Conservation (phyloP, 2,797 vertebrate genomes). For the Hypotaenidia philippensis region DNA sequence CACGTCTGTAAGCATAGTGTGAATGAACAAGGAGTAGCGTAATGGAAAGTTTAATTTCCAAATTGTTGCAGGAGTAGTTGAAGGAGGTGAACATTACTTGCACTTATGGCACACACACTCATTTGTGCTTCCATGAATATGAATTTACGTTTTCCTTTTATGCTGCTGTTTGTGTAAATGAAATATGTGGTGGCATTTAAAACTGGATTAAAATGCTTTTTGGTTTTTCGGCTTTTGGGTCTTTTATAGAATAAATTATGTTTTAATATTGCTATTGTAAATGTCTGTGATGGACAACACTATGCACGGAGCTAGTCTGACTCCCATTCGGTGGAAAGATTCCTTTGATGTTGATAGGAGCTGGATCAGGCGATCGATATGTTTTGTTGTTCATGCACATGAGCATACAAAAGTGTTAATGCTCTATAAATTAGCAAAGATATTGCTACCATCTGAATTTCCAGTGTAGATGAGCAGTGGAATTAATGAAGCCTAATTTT, state of each 20-base stretch:
- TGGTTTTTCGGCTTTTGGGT: slow-evolving; percentile 11
- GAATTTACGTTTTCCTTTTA: slow-evolving; percentile 45
- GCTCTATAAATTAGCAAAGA: background rate
- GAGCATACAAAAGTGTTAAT: background rate
- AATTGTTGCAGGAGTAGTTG: slow-evolving; percentile 55
- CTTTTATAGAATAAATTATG: slow-evolving; percentile 18
- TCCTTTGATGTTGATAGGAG: background rate
- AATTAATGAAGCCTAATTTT: background rate
- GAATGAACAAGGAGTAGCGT: slow-evolving; percentile 54
- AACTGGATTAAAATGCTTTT: slow-evolving; percentile 22
- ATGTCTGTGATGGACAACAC: background rate
- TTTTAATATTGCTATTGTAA: slow-evolving; percentile 18
- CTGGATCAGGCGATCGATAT: fast-evolving
- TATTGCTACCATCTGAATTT: slow-evolving; percentile 6
- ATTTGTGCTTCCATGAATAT: slow-evolving; percentile 44
- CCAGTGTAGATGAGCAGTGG: background rate
- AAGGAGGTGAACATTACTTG: slow-evolving; percentile 60
- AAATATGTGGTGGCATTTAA: slow-evolving; percentile 17
- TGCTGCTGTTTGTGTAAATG: slow-evolving; percentile 29
- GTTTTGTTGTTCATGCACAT: background rate
- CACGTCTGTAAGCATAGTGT: slow-evolving; percentile 60
- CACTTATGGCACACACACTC: slow-evolving; percentile 61
- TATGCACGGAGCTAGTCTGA: background rate
- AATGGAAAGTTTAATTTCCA: slow-evolving; percentile 75
- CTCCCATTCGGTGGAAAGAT: background rate